Conservation (phyloP, 1,140 invertebrate genomes). For the Euura lappo region DNA sequence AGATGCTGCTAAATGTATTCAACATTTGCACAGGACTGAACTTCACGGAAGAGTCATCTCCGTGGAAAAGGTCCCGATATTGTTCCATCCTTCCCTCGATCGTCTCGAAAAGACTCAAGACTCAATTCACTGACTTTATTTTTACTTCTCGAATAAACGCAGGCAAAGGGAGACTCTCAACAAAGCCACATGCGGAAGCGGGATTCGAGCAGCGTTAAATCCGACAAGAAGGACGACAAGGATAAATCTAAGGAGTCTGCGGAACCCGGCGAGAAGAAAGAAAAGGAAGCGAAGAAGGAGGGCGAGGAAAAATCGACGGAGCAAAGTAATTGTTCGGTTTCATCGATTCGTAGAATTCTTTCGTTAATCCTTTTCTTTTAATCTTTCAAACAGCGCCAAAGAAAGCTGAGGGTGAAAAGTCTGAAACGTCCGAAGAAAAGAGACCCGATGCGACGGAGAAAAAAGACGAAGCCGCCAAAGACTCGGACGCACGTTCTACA, state of each 20-base stretch:
- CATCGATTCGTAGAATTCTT: conserved; percentile 17
- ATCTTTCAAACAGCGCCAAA: conserved; percentile 32
- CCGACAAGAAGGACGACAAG: conserved; percentile 58
- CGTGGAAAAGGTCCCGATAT: conserved; percentile 78
- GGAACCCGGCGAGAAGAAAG: conserved; percentile 50
- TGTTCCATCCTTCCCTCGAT: too few species aligned
- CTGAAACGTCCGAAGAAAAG: conserved; percentile 40
- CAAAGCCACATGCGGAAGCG: conserved; percentile 55
- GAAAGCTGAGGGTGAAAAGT: conserved; percentile 45
- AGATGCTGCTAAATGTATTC: conserved; percentile 89
- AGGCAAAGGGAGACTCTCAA: conserved; percentile 57
- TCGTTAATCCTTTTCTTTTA: not conserved
- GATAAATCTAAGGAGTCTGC: conserved; percentile 52
- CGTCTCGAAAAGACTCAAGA: too few species aligned
- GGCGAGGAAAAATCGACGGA: conserved; percentile 47
- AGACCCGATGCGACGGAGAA: conserved; percentile 45
- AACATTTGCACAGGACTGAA: conserved; percentile 87
- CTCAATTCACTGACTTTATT: too few species aligned
- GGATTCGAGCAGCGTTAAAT: conserved; percentile 49
- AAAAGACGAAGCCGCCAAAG: conserved; percentile 36
- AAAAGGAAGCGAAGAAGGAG: conserved; percentile 49
- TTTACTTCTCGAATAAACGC: not conserved
- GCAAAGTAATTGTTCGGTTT: conserved; percentile 33
- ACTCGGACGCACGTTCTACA: conserved; percentile 51
- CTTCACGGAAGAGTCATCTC: conserved; percentile 92